Conservation (phyloP, 2,888 invertebrate species). For the Eupithecia subumbrata region DNA sequence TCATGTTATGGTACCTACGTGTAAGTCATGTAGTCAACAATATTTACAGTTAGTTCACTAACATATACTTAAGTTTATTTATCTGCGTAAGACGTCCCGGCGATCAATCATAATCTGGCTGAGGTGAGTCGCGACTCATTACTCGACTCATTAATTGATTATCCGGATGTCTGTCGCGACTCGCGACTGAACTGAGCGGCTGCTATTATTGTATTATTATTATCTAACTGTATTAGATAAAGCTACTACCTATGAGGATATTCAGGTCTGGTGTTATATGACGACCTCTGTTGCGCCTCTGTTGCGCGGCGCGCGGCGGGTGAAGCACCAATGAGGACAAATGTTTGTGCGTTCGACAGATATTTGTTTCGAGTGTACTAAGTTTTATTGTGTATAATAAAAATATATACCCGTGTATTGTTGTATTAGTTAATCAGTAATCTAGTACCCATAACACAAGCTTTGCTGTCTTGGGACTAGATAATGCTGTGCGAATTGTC, state of each 20-base stretch:
- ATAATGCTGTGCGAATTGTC: too few species aligned
- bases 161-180: constrained; percentile 53
- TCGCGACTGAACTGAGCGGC: constrained; percentile 17
- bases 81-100: not conserved
- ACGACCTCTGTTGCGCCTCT: too few species aligned
- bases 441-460: too few species aligned
- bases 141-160: constrained; percentile 69
- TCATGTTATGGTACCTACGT: not conserved
- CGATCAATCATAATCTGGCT: constrained; percentile 29
- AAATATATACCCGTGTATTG: too few species aligned
- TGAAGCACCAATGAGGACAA: too few species aligned
- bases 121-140: constrained; percentile 71
- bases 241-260: not conserved
- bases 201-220: constrained; percentile 24
- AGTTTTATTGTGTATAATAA: too few species aligned
- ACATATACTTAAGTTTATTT: not conserved
- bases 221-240: not conserved
- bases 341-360: too few species aligned
- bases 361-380: too few species aligned
- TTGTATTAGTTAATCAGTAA: too few species aligned
- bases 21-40: not conserved
- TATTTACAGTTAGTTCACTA: not conserved
- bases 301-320: too few species aligned
- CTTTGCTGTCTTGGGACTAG: too few species aligned
- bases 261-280: not conserved